A percentile compares a stretch with the other conserved stretches of the same genome.
Conservation (phyloP, 2,797 vertebrate species). For the Paguma larvata region DNA sequence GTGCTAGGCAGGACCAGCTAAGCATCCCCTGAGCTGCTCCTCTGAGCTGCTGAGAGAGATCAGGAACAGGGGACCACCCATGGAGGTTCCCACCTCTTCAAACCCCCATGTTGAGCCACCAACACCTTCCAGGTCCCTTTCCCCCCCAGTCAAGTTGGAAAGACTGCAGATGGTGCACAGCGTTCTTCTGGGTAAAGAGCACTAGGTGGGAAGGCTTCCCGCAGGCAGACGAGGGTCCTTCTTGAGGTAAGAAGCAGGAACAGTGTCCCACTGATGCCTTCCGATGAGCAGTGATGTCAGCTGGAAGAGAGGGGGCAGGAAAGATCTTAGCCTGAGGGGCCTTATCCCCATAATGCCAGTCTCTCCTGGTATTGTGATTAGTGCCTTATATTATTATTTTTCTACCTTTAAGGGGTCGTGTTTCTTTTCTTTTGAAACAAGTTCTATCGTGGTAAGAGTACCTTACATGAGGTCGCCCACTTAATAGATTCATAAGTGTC, state of each 20-base stretch:
- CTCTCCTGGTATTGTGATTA: not conserved
- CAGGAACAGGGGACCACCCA: too few relatives aligned
- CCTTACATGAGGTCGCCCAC: not conserved
- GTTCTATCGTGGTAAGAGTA: not conserved
- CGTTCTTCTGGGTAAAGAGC: too few relatives aligned
- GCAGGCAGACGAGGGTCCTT: too few relatives aligned
- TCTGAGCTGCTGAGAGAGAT: too few relatives aligned
- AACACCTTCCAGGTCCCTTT: not conserved
- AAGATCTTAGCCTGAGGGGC: too few relatives aligned
- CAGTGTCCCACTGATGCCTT: too few relatives aligned
- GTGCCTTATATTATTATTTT: not conserved
- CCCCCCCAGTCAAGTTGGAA: not conserved
- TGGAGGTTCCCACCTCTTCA: not conserved
- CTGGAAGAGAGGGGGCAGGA: too few relatives aligned
- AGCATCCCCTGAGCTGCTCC: too few relatives aligned
- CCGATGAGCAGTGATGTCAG: too few relatives aligned
- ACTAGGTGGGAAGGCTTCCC: too few relatives aligned
- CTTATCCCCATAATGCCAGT: not conserved
- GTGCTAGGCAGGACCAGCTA: not conserved
- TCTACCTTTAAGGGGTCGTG: not conserved
- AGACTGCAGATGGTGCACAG: not conserved
- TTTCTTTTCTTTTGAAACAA: not conserved
- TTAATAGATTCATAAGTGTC: not conserved
- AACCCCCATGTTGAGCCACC: not conserved
- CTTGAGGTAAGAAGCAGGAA: too few relatives aligned